Evolutionary conservation across 2,113 vertebrate species (phyloP), one percentile per base, ranked within the genome.

Genomic region (Mesocricetus auratus): DNA sequence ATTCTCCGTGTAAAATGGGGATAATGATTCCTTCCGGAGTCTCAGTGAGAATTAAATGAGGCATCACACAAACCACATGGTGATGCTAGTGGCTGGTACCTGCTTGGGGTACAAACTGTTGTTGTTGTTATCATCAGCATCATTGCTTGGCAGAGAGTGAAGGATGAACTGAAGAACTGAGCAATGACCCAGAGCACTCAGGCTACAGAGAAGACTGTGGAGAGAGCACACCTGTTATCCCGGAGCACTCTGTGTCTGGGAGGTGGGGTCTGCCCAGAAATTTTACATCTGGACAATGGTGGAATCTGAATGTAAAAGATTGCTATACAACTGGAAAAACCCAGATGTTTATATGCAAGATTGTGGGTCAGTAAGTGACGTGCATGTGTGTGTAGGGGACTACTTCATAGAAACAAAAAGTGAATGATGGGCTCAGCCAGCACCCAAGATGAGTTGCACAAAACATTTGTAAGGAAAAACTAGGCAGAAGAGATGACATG

Each of bases 321-420:
- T 95, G 89, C 91, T 50, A 60, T 42, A 88, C 53, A 82, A 71
- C 79, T 68, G 8, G 71, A 93, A 93, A 93, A 89, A 64, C 73
- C 58, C 39, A 94, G 93, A 77, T 89, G 31, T n/a, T 75, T 62
- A 93, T 58, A 26, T 77, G 45, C 36, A 94, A 47, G 26, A 45
- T 19, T 16, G 62, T 36, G 7, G 24, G 73, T 86, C 64, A 60
- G 10, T 73, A 75, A 74, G 78, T 21, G 16, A 15, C 16, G 79
- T 45, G 39, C 39, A 22, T n/a, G n/a, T 21, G 85, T 4, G 53
- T 74, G 8, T 29, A 75, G 53, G 16, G 13, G 89, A 95, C 91
- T 56, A 50, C 2, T 60, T 64, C 73, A 86, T 13, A 19, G 53
- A 85, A 85, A 90, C 2, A 13, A 87, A 94, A 11, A 87, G 85